phyloP scores from a whole-genome alignment of 2,888 invertebrate species.

The Phaedon cochleariae region DNA sequence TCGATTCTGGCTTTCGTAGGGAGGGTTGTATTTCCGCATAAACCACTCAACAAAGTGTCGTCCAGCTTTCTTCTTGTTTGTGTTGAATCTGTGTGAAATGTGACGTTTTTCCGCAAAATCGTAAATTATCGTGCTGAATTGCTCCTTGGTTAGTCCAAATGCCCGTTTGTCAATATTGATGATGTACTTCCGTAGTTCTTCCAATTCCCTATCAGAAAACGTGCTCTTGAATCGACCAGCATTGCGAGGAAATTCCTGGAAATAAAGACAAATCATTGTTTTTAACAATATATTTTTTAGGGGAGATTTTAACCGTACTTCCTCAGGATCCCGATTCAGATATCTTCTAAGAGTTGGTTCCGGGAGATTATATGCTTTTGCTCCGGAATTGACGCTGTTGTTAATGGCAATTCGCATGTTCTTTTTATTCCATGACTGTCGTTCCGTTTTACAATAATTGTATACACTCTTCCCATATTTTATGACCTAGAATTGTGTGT shows the following conservation, averaged over 20 bases:
- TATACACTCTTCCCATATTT: too few relatives aligned
- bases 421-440: too few relatives aligned
- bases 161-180: constrained; percentile 19
- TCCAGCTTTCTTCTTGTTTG: constrained; percentile 14
- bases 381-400: constrained; percentile 8
- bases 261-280: too few relatives aligned
- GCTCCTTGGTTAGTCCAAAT: constrained; percentile 24
- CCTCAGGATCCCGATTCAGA: constrained; percentile 8
- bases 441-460: too few relatives aligned
- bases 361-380: too few relatives aligned
- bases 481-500: too few relatives aligned
- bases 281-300: too few relatives aligned
- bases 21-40: constrained; percentile 24
- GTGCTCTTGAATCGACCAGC: constrained; percentile 22
- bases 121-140: constrained; percentile 19
- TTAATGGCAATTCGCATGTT: constrained; percentile 13
- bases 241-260: constrained; percentile 5
- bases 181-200: constrained; percentile 10
- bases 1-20: constrained; percentile 26
- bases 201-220: constrained; percentile 18
- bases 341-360: too few relatives aligned
- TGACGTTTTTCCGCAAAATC: constrained; percentile 21
- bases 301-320: constrained; percentile 13
- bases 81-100: constrained; percentile 25
- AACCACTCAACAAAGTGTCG: constrained; percentile 20